Base-by-base conservation (phyloP, 2,888 invertebrate species). In the Dryococelus australis region DNA sequence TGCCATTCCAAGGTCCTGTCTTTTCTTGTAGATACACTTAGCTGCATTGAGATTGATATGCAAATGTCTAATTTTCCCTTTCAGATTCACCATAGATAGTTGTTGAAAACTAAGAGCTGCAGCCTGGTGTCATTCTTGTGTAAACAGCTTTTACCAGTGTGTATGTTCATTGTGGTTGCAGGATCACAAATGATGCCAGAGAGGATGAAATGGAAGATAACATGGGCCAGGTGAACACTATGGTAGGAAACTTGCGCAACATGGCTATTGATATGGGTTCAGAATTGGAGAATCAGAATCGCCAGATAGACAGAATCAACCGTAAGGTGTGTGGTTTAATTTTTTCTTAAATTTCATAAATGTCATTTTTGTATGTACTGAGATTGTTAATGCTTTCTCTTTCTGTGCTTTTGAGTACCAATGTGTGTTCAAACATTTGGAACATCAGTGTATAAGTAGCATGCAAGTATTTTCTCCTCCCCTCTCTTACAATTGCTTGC, bases 151-250 rank as follows among this genome's bases (percentile, higher is more conserved):
- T 5, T 13, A 47, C 8, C 47, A 13, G 8, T 47, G 47, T 16
- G 12, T 47, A 16, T 47, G 47, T 47, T 16, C 47, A 47, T 47
- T 47, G 20, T 51, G 35, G 86, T 84, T 88, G 24, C 90, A 95
- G 95, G 90, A 94, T 95, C 86, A 95, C 95, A 43, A 95, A 95
- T 90, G 95, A 95, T 91, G 95, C 94, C 12, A 92, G 95, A 43
- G 95, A 95, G 90, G 95, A 95, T 88, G 95, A 95, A 91, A 95
- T 95, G 95, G 95, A 95, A 90, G 94, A 95, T 85, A 95, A 95
- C 91, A 92, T 95, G 91, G 93, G 92, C n/a, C 94, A 94, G 90
- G 95, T 95, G 87, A 93, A 93, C 89, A 94, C 94, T 9, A 95
- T 95, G 94, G 93, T 95, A 88, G 94, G 95, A 87, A 95, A 95